These are phyloP conservation scores for Oasisia sp. DNA, from an alignment of 2,888 invertebrate species.

Conservation along the genomic window DNA sequence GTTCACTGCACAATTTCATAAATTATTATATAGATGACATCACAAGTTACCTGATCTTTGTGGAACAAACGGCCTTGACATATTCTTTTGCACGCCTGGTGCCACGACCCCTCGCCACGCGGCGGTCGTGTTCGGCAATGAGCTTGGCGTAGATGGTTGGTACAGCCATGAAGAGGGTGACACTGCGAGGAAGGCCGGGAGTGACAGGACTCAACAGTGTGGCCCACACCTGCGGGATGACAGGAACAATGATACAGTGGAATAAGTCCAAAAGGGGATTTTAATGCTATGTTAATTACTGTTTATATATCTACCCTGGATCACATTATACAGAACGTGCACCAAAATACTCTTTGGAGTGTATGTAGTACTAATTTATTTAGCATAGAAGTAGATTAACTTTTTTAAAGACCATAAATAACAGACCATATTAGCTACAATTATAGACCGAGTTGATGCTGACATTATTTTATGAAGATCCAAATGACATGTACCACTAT, in stretches of 20 bases:
- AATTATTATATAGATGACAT: background rate
- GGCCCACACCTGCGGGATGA: conserved; percentile 58
- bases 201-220: conserved; percentile 49
- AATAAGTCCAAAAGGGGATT: background rate
- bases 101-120: conserved; percentile 38
- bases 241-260: background rate
- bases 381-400: no score
- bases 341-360: no score
- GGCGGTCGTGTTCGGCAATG: conserved; percentile 73
- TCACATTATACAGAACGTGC: background rate
- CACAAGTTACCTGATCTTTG: conserved; percentile 69
- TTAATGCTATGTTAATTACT: background rate
- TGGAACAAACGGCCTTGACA: conserved; percentile 69
- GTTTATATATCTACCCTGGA: background rate
- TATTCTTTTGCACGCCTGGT: conserved; percentile 71
- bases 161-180: conserved; percentile 88
- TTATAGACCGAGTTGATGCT: background rate
- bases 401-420: no score
- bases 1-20: background rate
- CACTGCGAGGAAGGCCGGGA: conserved; percentile 65
- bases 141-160: conserved; percentile 88
- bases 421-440: no score
- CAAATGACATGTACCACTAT: background rate
- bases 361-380: no score
- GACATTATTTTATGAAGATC: background rate